These are phyloP conservation scores for Heteronetta atricapilla DNA, from an alignment of 2,113 vertebrate species.

Conservation along the genomic window DNA sequence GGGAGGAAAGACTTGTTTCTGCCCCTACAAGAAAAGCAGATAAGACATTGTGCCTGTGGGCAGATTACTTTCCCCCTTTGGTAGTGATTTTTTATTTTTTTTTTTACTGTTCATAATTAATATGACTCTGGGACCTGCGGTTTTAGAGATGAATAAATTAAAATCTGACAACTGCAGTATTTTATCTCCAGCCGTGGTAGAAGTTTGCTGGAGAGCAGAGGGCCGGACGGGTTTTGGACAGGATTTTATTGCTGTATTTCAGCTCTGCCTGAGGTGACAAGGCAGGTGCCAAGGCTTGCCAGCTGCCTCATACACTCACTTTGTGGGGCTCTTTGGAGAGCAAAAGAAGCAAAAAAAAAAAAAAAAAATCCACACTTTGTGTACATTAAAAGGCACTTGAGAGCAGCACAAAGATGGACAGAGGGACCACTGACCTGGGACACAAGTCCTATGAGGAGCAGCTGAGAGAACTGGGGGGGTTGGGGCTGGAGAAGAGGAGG, in stretches of 20 bases:
- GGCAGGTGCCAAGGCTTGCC: background rate
- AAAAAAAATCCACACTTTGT: rapidly evolving
- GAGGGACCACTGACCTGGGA: no score
- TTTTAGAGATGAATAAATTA: background rate
- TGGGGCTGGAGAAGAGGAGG: no score
- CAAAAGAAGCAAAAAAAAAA: background rate
- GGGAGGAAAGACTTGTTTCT: background rate
- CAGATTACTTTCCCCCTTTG: background rate
- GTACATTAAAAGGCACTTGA: background rate
- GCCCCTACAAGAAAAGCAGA: background rate
- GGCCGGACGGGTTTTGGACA: background rate
- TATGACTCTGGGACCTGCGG: background rate
- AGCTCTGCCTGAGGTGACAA: background rate
- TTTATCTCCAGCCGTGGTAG: background rate
- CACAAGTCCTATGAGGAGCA: no score
- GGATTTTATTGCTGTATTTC: background rate
- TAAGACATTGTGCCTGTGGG: background rate
- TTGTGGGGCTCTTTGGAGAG: background rate
- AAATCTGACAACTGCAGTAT: background rate
- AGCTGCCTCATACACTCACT: background rate
- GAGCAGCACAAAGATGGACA: background rate
- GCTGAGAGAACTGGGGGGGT: no score
- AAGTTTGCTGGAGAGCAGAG: background rate
- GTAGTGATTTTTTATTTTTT: background rate
- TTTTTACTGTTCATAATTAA: background rate